A percentile compares a stretch with the other conserved stretches of the same genome.
These are phyloP conservation scores for Aquatica leii DNA, from an alignment of 2,888 invertebrate species.

Conservation along the genomic window DNA sequence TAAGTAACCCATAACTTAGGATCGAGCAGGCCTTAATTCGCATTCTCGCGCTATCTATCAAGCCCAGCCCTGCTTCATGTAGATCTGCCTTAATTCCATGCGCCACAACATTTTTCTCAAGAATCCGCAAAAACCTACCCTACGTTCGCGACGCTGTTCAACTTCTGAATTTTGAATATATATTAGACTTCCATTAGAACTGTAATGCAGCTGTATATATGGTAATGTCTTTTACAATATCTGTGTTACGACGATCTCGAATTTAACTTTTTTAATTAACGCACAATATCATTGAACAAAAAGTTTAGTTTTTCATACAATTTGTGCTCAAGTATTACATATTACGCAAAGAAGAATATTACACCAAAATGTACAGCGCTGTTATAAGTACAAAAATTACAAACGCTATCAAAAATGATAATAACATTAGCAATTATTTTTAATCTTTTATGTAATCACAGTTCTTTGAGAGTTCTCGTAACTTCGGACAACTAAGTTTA, in stretches of 20 bases:
- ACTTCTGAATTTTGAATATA: slow-evolving; percentile 33
- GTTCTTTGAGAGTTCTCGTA: no score
- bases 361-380: no score
- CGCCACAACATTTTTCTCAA: slow-evolving; percentile 40
- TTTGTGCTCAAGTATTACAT: no score
- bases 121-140: slow-evolving; percentile 33
- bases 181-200: slow-evolving; percentile 34
- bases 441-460: no score
- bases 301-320: not conserved
- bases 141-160: slow-evolving; percentile 33
- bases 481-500: no score
- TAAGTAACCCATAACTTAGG: slow-evolving; percentile 53
- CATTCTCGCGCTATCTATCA: slow-evolving; percentile 53
- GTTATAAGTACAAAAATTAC: no score
- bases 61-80: slow-evolving; percentile 48
- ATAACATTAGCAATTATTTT: no score
- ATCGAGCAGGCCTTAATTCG: slow-evolving; percentile 51
- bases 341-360: no score
- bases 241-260: slow-evolving; percentile 19
- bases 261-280: slow-evolving; percentile 31
- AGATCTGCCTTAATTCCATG: slow-evolving; percentile 45
- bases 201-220: slow-evolving; percentile 32
- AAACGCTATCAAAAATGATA: no score
- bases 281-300: slow-evolving; percentile 21
- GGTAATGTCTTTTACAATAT: slow-evolving; percentile 27